Percentiles rank a stretch among this genome's conserved stretches.
Evolutionary conservation across 2,113 vertebrate species (phyloP).

Genomic region (Mungos mungo): DNA sequence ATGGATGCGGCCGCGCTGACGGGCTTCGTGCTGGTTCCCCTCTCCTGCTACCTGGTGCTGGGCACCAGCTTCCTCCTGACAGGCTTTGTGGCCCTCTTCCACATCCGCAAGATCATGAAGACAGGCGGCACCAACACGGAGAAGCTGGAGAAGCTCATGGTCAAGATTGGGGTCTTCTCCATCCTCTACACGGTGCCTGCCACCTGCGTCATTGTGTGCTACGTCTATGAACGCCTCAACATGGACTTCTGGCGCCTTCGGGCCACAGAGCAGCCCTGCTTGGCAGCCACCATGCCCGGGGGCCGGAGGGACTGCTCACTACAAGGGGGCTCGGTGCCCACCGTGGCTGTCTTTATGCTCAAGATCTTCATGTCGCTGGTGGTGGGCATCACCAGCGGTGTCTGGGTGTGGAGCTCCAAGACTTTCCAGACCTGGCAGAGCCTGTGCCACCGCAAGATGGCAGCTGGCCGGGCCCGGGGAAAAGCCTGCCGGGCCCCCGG

Average conservation of each 20-base stretch:
- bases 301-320: slow-evolving; percentile 91
- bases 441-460: slow-evolving; percentile 94
- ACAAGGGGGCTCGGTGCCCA: slow-evolving; percentile 91
- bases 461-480: slow-evolving; percentile 88
- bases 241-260: slow-evolving; percentile 95
- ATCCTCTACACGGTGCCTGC: slow-evolving; percentile 98
- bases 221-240: slow-evolving; percentile 97
- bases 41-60: slow-evolving; percentile 95
- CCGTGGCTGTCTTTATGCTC: slow-evolving; percentile 97
- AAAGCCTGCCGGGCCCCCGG: slow-evolving; percentile 90
- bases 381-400: slow-evolving; percentile 98
- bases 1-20: slow-evolving; percentile 92
- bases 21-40: slow-evolving; percentile 94
- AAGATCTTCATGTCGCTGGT: slow-evolving; percentile 99
- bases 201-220: slow-evolving; percentile 97
- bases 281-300: slow-evolving; percentile 78
- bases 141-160: slow-evolving; percentile 99
- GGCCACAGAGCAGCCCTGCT: slow-evolving; percentile 90
- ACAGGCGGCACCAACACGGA: slow-evolving; percentile 97
- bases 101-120: slow-evolving; percentile 98
- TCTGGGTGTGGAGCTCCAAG: slow-evolving; percentile 99
- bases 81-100: slow-evolving; percentile 97
- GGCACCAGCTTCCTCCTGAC: slow-evolving; percentile 98
- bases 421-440: slow-evolving; percentile 98
- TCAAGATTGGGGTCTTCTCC: slow-evolving; percentile 98